These are phyloP conservation scores for Agriopis marginaria DNA, from an alignment of 2,888 invertebrate species.

Conservation along the genomic window DNA sequence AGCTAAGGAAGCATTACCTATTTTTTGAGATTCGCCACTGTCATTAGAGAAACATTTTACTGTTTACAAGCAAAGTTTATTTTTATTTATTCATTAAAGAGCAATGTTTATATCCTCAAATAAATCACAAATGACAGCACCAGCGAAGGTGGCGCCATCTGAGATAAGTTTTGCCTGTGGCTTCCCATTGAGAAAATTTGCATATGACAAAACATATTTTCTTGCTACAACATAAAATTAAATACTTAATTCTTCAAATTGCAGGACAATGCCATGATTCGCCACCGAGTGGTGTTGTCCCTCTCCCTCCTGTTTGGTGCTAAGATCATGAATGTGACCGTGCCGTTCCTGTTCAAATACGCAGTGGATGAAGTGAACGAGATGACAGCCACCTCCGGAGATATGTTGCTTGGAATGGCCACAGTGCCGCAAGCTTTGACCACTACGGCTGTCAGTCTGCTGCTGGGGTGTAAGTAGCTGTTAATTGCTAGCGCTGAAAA, in stretches of 20 bases:
- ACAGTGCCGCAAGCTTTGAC: slow-evolving; percentile 93
- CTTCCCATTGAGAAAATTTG: background rate
- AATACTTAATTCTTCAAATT: slow-evolving; percentile 36
- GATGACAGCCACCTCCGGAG: slow-evolving; percentile 73
- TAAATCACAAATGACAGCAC: too few relatives aligned
- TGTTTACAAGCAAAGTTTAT: too few relatives aligned
- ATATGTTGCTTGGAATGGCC: slow-evolving; percentile 89
- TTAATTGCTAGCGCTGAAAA: too few relatives aligned
- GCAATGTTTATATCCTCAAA: too few relatives aligned
- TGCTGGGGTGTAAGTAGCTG: slow-evolving; percentile 94
- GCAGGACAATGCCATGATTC: slow-evolving; percentile 91
- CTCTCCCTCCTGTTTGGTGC: slow-evolving; percentile 92
- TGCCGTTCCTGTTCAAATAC: slow-evolving; percentile 98
- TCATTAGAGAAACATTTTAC: too few relatives aligned
- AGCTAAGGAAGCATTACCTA: too few relatives aligned
- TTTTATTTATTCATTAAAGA: too few relatives aligned
- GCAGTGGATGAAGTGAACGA: slow-evolving; percentile 95
- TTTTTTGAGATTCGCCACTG: too few relatives aligned
- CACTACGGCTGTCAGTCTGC: slow-evolving; percentile 91
- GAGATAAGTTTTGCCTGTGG: too few relatives aligned
- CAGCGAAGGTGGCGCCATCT: too few relatives aligned
- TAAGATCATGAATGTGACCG: slow-evolving; percentile 95
- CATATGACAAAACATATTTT: background rate
- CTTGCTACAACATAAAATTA: background rate
- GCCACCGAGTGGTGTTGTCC: slow-evolving; percentile 93